Evolutionary conservation across 2,888 invertebrate species (phyloP).

Genomic region (Theretra japonica): DNA sequence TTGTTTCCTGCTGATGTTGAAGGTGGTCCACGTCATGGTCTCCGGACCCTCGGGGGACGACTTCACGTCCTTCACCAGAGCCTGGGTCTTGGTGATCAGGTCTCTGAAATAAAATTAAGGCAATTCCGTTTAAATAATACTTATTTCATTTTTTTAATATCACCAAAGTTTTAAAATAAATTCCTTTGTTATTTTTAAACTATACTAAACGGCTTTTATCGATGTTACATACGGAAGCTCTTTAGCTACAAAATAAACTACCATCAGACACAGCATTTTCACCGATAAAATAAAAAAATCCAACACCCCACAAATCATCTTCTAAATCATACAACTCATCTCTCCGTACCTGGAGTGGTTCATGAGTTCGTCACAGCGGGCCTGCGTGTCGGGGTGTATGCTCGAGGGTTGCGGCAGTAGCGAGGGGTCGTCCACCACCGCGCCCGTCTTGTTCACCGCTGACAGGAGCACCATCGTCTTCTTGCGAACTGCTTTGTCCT

Average conservation of each 20-base stretch:
- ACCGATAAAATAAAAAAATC: too few relatives aligned
- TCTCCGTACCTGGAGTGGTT: slow-evolving; percentile 53
- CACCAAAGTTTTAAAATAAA: too few relatives aligned
- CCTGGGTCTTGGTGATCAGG: slow-evolving; percentile 57
- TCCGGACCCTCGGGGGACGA: slow-evolving; percentile 48
- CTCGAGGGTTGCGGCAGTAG: slow-evolving; percentile 45
- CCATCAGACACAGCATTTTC: too few relatives aligned
- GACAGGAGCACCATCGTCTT: background rate
- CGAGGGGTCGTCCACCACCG: slow-evolving; percentile 44
- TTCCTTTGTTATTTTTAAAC: too few relatives aligned
- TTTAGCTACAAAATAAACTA: too few relatives aligned
- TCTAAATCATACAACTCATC: too few relatives aligned
- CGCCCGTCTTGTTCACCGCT: slow-evolving; percentile 38
- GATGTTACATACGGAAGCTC: too few relatives aligned
- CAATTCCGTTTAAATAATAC: too few relatives aligned
- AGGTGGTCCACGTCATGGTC: slow-evolving; percentile 68
- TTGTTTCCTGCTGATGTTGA: slow-evolving; percentile 51
- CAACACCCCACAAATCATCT: too few relatives aligned
- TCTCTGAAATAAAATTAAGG: slow-evolving; percentile 46
- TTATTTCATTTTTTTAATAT: too few relatives aligned
- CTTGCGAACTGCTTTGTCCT: background rate
- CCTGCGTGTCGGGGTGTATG: slow-evolving; percentile 44
- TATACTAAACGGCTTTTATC: too few relatives aligned
- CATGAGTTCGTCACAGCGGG: slow-evolving; percentile 52
- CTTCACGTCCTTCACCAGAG: slow-evolving; percentile 61